Conservation (phyloP, 2,797 vertebrate genomes). For the Threskiornis aethiopicus region DNA sequence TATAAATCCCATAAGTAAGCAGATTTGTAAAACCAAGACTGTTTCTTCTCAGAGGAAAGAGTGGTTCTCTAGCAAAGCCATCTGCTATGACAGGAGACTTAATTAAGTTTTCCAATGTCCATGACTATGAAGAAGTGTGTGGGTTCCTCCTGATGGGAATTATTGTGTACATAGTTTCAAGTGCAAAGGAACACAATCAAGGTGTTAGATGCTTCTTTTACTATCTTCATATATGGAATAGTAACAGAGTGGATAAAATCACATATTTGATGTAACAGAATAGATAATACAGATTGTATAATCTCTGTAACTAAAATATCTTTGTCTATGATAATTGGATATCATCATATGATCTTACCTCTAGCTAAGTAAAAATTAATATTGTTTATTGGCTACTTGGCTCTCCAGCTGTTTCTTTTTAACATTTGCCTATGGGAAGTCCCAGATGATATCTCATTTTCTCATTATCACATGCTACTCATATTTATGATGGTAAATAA, state of each 20-base stretch:
- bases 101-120: neutral
- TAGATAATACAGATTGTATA: neutral
- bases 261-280: neutral
- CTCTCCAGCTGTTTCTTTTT: neutral
- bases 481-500: neutral
- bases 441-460: neutral
- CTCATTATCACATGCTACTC: neutral
- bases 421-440: neutral
- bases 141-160: neutral
- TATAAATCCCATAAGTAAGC: neutral
- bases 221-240: neutral
- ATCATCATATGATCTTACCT: neutral
- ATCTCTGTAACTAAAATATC: neutral
- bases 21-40: neutral
- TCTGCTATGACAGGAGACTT: neutral
- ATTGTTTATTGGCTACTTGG: neutral
- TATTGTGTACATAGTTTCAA: neutral
- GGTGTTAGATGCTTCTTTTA: neutral
- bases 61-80: neutral
- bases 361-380: neutral
- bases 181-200: fast-evolving
- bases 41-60: neutral
- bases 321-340: neutral
- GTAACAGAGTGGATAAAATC: neutral
- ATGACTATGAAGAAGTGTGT: neutral